A percentile compares a stretch with the other conserved stretches of the same genome.
These are phyloP conservation scores for Helicolenus hilgendorfi DNA, from an alignment of 2,797 vertebrate species.

Conservation along the genomic window DNA sequence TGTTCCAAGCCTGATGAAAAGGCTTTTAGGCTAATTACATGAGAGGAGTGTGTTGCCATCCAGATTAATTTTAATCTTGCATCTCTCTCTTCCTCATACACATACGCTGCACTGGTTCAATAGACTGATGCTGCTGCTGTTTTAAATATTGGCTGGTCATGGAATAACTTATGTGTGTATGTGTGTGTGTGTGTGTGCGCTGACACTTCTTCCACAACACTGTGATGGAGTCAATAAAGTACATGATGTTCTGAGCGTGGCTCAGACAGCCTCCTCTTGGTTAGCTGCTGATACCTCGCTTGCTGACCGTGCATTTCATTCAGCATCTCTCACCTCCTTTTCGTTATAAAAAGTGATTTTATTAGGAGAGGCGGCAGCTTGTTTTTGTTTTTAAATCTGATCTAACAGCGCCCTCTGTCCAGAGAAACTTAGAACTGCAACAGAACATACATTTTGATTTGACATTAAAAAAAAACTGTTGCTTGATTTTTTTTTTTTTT, in stretches of 20 bases:
- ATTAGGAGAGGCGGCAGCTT: background rate
- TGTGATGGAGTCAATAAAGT: conserved; percentile 36
- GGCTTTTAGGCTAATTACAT: conserved; percentile 86
- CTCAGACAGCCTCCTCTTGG: background rate
- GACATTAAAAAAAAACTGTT: background rate
- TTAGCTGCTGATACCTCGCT: conserved; percentile 10
- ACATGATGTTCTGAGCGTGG: conserved; percentile 32
- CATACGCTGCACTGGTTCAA: background rate
- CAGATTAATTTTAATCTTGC: conserved; percentile 65
- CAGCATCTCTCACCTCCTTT: background rate
- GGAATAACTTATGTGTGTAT: conserved; percentile 26
- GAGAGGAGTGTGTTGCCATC: conserved; percentile 51
- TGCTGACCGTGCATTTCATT: conserved; percentile 34
- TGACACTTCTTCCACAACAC: conserved; percentile 1
- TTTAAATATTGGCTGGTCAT: background rate
- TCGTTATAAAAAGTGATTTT: background rate
- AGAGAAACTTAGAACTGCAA: conserved; percentile 40
- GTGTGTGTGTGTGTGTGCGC: conserved; percentile 14
- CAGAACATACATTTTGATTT: background rate
- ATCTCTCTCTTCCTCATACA: background rate
- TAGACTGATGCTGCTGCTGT: background rate
- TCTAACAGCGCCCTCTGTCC: conserved; percentile 74
- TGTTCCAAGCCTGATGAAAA: conserved; percentile 70
- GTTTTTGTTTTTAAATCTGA: conserved; percentile 35
- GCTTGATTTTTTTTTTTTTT: background rate